Evolutionary conservation across 2,888 invertebrate genomes (phyloP).

Genomic region (Mythimna lalbum): DNA sequence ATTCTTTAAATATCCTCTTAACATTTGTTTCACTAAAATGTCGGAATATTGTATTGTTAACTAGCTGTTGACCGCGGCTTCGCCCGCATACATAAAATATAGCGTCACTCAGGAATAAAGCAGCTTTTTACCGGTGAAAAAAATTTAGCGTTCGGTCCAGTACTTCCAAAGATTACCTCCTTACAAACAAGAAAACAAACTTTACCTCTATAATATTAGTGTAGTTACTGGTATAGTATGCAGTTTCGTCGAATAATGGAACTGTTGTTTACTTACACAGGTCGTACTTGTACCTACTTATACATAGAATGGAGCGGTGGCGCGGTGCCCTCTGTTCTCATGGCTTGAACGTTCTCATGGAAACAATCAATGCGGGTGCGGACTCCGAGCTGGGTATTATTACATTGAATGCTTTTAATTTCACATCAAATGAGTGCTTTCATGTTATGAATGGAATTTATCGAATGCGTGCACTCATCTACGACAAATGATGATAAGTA

Average conservation of each 20-base stretch:
- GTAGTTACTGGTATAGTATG: constrained; percentile 43
- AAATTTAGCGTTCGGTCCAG: too few species aligned
- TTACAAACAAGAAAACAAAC: too few species aligned
- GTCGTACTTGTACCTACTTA: constrained; percentile 47
- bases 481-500: constrained; percentile 13
- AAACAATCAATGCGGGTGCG: constrained; percentile 84
- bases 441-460: constrained; percentile 54
- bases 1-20: constrained; percentile 38
- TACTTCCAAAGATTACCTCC: too few species aligned
- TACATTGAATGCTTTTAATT: constrained; percentile 77
- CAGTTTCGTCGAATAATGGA: constrained; percentile 61
- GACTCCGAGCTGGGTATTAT: constrained; percentile 67
- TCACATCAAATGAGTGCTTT: constrained; percentile 72
- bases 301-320: constrained; percentile 73
- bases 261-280: constrained; percentile 67
- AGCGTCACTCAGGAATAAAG: too few species aligned
- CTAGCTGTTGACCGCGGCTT: too few species aligned
- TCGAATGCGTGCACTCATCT: constrained; percentile 41
- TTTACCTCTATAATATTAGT: too few species aligned
- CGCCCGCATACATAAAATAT: too few species aligned
- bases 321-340: constrained; percentile 80
- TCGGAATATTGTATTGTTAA: constrained; percentile 51
- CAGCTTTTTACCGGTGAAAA: too few species aligned
- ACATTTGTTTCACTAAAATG: constrained; percentile 49
- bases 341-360: constrained; percentile 83